These are phyloP conservation scores for Cavia porcellus DNA, from an alignment of 2,113 vertebrate genomes.

Conservation along the genomic window DNA sequence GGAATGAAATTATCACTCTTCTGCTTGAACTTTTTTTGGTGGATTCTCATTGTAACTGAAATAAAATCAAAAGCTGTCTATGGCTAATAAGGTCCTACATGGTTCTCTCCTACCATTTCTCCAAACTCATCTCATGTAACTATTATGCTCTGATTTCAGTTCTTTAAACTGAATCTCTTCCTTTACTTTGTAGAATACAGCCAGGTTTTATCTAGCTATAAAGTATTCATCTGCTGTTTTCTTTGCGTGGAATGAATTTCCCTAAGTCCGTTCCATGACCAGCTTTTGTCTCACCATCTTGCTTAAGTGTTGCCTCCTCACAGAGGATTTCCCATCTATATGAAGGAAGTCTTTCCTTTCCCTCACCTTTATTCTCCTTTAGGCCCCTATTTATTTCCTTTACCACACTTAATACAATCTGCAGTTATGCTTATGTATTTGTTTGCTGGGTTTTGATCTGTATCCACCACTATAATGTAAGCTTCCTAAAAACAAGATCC, in stretches of 20 bases:
- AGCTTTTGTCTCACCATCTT: not conserved
- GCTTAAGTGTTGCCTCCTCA: not conserved
- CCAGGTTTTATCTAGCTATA: not conserved
- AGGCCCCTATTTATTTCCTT: not conserved
- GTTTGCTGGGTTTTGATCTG: not conserved
- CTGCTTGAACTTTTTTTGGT: not conserved
- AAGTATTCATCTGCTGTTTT: not conserved
- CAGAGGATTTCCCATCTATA: not conserved
- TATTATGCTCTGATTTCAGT: not conserved
- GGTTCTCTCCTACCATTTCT: conserved; percentile 36
- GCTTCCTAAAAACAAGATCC: not conserved
- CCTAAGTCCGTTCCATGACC: not conserved
- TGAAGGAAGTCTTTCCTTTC: not conserved
- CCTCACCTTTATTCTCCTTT: not conserved
- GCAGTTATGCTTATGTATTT: not conserved
- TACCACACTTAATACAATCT: not conserved
- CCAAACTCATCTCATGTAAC: not conserved
- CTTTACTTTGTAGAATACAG: not conserved
- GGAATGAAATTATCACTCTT: not conserved
- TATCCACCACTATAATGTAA: not conserved
- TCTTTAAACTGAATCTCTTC: not conserved
- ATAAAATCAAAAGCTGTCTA: not conserved
- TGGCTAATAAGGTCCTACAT: not conserved
- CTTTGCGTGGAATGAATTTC: not conserved
- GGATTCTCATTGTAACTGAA: conserved; percentile 13